Evolutionary conservation across 1,140 invertebrate species (phyloP).

Genomic region (Probaryconus sp.): DNA sequence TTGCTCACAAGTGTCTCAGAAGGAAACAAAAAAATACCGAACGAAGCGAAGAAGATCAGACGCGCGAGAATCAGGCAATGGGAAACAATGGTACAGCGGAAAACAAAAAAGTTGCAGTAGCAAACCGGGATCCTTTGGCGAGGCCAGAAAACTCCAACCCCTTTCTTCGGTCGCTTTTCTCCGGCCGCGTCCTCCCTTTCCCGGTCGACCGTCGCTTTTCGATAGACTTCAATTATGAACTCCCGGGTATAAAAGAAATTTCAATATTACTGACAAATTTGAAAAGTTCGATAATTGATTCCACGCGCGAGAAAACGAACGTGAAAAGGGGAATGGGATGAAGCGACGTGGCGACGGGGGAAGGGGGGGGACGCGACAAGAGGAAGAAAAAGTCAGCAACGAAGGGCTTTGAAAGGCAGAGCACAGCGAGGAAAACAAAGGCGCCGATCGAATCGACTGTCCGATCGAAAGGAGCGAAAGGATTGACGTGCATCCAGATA

Average conservation of each 20-base stretch:
- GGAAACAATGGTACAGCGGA: conserved; percentile 75
- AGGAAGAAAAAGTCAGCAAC: conserved; percentile 53
- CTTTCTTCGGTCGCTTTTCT: conserved; percentile 52
- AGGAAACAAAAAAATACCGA: conserved; percentile 41
- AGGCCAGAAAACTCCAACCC: conserved; percentile 24
- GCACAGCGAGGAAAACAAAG: conserved; percentile 72
- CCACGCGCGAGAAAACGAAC: conserved; percentile 68
- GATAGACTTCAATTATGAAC: conserved; percentile 78
- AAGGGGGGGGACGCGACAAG: conserved; percentile 24
- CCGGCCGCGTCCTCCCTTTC: conserved; percentile 49
- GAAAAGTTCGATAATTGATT: conserved; percentile 79
- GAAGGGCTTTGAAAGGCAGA: conserved; percentile 63
- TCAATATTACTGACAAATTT: conserved; percentile 79
- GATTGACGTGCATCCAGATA: conserved; percentile 73
- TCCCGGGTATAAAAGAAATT: conserved; percentile 77
- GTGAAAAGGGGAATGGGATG: conserved; percentile 28
- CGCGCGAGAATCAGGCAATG: conserved; percentile 64
- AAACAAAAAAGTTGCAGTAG: conserved; percentile 76
- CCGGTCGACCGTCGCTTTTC: conserved; percentile 61
- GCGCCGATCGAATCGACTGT: conserved; percentile 63
- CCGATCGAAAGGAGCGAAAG: conserved; percentile 69
- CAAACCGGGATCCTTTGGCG: conserved; percentile 54
- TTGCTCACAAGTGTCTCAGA: too few species aligned
- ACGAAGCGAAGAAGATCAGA: conserved; percentile 35
- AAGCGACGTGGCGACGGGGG: conserved; percentile 10